Percentiles rank a stretch among this genome's conserved stretches.
phyloP scores from a whole-genome alignment of 2,888 invertebrate genomes.

The Neuroscelio doddi region DNA sequence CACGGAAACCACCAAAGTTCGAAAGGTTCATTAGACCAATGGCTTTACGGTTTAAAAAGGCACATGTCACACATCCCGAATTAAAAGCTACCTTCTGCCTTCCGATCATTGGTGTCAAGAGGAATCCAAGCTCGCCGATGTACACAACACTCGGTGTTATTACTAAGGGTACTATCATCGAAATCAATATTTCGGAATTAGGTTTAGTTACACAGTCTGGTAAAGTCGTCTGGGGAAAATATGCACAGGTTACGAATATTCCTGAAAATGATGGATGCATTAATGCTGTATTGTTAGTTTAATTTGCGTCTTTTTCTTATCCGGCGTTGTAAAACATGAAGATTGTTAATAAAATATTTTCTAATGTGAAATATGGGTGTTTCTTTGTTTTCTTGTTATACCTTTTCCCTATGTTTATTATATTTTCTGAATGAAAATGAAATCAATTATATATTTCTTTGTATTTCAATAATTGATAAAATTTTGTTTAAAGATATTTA shows the following conservation, averaged over 20 bases:
- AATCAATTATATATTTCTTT: too few species aligned
- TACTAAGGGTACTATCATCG: slow-evolving; percentile 98
- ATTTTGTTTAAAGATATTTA: too few species aligned
- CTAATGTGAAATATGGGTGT: too few species aligned
- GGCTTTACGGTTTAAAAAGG: slow-evolving; percentile 96
- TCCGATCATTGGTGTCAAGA: slow-evolving; percentile 99
- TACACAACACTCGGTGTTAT: slow-evolving; percentile 98
- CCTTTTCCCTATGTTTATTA: too few species aligned
- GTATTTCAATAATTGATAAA: too few species aligned
- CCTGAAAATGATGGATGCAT: slow-evolving; percentile 99
- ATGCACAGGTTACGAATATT: slow-evolving; percentile 99
- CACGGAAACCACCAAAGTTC: slow-evolving; percentile 98
- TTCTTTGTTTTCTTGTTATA: too few species aligned
- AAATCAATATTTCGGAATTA: slow-evolving; percentile 98
- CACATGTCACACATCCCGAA: slow-evolving; percentile 99
- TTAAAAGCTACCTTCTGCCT: slow-evolving; percentile 97
- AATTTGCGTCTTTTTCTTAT: slow-evolving; percentile 3
- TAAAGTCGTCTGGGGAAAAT: slow-evolving; percentile 99
- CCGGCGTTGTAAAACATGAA: too few species aligned
- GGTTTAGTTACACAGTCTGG: slow-evolving; percentile 99
- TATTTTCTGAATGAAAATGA: too few species aligned
- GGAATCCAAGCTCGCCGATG: slow-evolving; percentile 98
- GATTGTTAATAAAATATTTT: too few species aligned
- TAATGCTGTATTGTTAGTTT: slow-evolving; percentile 95
- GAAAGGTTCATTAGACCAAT: slow-evolving; percentile 98